Evolutionary conservation across 2,888 invertebrate species (phyloP).

Genomic region (Pollenia griseotomentosa): DNA sequence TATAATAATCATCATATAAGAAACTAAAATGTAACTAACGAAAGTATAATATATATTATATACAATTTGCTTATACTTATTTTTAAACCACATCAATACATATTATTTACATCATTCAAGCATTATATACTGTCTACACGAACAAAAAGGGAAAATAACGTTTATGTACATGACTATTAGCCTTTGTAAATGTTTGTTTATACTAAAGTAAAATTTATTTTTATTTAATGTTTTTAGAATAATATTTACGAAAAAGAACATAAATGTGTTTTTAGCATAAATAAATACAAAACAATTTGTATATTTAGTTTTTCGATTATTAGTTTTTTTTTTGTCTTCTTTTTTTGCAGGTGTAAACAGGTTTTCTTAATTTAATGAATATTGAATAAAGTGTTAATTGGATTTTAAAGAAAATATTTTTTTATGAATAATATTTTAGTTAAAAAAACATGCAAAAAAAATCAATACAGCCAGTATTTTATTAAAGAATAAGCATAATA

Average conservation of each 20-base stretch:
- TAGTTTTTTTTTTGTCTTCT: neutral
- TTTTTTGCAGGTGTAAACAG: neutral
- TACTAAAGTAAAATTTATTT: conserved; percentile 10
- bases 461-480: conserved; percentile 7
- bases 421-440: neutral
- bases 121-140: too few relatives aligned
- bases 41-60: too few relatives aligned
- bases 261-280: conserved; percentile 29
- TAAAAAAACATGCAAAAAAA: conserved; percentile 14
- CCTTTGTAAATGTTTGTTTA: neutral
- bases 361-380: neutral
- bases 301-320: neutral
- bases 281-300: conserved; percentile 39
- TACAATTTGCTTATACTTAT: too few relatives aligned
- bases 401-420: conserved; percentile 25
- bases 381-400: conserved; percentile 42
- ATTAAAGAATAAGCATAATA: conserved; percentile 3
- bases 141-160: neutral
- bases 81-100: too few relatives aligned
- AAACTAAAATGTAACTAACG: too few relatives aligned
- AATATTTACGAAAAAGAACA: conserved; percentile 3
- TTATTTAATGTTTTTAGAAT: neutral
- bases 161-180: conserved; percentile 17
- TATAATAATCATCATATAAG: too few relatives aligned
- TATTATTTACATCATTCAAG: too few relatives aligned